phyloP scores from a whole-genome alignment of 2,888 invertebrate genomes.

The Pterostichus niger region DNA sequence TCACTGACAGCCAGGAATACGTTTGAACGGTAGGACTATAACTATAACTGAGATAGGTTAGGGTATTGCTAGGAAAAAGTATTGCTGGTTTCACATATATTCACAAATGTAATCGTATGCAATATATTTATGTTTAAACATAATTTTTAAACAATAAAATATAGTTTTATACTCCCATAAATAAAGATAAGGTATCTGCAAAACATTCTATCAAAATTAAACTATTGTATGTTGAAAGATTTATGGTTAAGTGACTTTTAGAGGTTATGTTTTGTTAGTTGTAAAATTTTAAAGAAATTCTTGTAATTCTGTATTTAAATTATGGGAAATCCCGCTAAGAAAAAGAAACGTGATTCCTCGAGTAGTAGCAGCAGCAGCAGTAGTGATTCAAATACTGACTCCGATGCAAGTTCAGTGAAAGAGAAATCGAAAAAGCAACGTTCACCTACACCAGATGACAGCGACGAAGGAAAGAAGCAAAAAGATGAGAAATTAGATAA shows the following conservation, averaged over 20 bases:
- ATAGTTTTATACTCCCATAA: background rate
- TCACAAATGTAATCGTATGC: conserved; percentile 6
- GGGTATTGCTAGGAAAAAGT: no score
- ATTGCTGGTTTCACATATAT: no score
- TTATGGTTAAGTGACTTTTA: background rate
- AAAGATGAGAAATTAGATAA: conserved; percentile 17
- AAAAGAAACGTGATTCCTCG: conserved; percentile 46
- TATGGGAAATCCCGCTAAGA: conserved; percentile 34
- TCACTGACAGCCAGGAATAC: no score
- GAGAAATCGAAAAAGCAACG: conserved; percentile 38
- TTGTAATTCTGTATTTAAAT: conserved; percentile 1
- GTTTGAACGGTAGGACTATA: no score
- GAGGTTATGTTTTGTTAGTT: conserved; percentile 5
- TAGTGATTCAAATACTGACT: conserved; percentile 44
- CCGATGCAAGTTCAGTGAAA: conserved; percentile 48
- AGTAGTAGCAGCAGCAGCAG: conserved; percentile 36
- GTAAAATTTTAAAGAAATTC: background rate
- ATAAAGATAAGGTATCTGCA: no score
- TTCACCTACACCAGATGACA: conserved; percentile 38
- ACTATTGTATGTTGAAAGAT: no score
- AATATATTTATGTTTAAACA: background rate
- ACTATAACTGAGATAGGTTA: no score
- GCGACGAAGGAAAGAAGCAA: conserved; percentile 9
- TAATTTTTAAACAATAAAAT: background rate
- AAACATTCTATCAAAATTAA: no score